A percentile compares a stretch with the other conserved stretches of the same genome.
Conservation (phyloP, 2,113 vertebrate genomes). For the Cnemophilus loriae region DNA sequence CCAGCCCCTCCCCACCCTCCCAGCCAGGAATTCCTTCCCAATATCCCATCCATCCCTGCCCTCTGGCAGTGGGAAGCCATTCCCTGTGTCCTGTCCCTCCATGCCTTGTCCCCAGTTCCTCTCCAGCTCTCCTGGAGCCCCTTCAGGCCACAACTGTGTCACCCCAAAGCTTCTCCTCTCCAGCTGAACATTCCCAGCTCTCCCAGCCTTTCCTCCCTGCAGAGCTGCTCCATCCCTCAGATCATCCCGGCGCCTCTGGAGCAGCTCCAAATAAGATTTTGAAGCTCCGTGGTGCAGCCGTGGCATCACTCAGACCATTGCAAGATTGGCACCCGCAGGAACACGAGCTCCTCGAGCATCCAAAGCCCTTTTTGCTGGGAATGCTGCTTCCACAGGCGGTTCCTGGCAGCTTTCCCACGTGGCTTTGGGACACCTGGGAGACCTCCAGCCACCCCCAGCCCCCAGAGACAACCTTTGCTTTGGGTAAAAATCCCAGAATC, state of each 20-base stretch:
- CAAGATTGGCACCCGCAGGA: accelerated
- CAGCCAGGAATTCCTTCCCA: neutral
- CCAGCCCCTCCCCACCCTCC: neutral
- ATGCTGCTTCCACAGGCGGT: accelerated
- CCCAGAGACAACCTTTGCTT: neutral
- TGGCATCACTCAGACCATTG: accelerated
- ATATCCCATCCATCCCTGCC: neutral
- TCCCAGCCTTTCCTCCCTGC: neutral
- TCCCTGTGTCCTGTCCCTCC: neutral
- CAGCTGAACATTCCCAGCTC: neutral
- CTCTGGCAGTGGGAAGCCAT: neutral
- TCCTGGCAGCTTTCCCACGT: accelerated
- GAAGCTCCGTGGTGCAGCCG: accelerated
- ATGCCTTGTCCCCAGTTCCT: neutral
- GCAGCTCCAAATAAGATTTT: neutral
- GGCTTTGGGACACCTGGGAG: no score
- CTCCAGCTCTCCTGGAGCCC: neutral
- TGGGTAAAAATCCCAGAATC: neutral
- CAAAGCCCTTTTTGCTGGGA: neutral
- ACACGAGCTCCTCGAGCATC: neutral
- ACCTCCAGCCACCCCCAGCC: neutral
- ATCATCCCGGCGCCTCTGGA: neutral
- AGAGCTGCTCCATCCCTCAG: neutral
- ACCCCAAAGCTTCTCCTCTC: neutral
- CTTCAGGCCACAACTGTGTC: accelerated